phyloP scores from a whole-genome alignment of 2,888 invertebrate species.

The Tupiocoris notatus region DNA sequence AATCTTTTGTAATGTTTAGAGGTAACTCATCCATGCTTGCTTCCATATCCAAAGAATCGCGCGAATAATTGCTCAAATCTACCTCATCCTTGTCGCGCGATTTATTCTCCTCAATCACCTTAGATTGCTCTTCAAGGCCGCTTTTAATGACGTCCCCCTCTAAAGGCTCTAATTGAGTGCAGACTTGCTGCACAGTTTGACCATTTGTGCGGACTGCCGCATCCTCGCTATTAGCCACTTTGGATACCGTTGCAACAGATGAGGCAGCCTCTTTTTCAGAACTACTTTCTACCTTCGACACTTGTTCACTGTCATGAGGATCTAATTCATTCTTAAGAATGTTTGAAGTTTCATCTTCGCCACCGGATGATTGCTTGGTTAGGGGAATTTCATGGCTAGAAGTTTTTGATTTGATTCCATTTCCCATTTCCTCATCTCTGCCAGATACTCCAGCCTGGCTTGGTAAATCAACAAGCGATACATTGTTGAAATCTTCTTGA shows the following conservation, averaged over 20 bases:
- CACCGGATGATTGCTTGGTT: not conserved
- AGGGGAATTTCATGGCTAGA: not conserved
- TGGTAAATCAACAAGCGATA: not conserved
- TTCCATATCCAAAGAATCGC: slow-evolving; percentile 28
- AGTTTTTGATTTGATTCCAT: too few relatives aligned
- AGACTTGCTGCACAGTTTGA: not conserved
- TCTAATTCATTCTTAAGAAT: too few relatives aligned
- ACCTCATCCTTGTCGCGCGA: not conserved
- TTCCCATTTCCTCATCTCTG: not conserved
- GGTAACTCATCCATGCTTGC: slow-evolving; percentile 26
- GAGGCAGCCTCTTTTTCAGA: not conserved
- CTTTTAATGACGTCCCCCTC: too few relatives aligned
- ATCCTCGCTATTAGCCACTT: not conserved
- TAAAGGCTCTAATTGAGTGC: too few relatives aligned
- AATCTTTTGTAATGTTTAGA: slow-evolving; percentile 30
- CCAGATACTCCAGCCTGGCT: not conserved
- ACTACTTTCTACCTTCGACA: not conserved
- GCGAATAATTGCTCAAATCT: not conserved
- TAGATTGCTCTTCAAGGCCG: not conserved
- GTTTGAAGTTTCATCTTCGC: not conserved
- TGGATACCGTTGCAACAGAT: not conserved
- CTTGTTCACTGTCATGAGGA: too few relatives aligned
- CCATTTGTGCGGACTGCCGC: not conserved
- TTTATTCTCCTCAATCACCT: not conserved
- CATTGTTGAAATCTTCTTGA: slow-evolving; percentile 1